Evolutionary conservation across 2,113 vertebrate genomes (phyloP).

Genomic region (Chlorodrepanis virens): DNA sequence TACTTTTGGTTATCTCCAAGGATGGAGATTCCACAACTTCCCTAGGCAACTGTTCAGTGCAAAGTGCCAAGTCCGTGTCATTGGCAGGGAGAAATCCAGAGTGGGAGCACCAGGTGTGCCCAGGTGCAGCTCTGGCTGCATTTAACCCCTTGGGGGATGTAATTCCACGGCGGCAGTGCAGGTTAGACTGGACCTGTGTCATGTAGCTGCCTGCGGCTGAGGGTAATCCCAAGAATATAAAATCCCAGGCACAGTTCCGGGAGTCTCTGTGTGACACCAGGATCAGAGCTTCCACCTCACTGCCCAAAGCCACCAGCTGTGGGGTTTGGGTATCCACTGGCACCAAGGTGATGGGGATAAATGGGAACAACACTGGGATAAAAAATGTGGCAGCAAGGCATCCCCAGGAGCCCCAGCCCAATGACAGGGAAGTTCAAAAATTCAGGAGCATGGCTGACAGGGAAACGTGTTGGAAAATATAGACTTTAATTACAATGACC

Average conservation of each 20-base stretch:
- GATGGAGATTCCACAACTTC: not conserved
- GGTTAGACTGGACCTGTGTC: rapidly evolving
- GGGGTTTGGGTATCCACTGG: not conserved
- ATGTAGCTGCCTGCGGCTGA: not conserved
- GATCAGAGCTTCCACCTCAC: not conserved
- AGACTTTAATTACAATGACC: not conserved
- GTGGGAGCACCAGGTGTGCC: not conserved
- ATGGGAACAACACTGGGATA: not conserved
- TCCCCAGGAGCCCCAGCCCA: not conserved
- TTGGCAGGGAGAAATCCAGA: not conserved
- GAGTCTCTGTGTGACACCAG: not conserved
- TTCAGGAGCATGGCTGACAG: not conserved
- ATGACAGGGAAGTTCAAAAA: not conserved
- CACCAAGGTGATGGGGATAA: not conserved
- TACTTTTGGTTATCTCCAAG: not conserved
- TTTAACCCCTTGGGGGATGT: not conserved
- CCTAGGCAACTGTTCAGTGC: not conserved
- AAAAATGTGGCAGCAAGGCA: not conserved
- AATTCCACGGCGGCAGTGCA: not conserved
- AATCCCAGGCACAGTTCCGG: not conserved
- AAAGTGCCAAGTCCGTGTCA: not conserved
- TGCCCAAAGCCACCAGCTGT: not conserved
- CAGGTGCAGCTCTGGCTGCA: not conserved
- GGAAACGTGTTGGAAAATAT: not conserved
- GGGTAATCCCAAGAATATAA: not conserved